These are phyloP conservation scores for Teleogryllus oceanicus DNA, from an alignment of 2,888 invertebrate genomes.

Conservation along the genomic window DNA sequence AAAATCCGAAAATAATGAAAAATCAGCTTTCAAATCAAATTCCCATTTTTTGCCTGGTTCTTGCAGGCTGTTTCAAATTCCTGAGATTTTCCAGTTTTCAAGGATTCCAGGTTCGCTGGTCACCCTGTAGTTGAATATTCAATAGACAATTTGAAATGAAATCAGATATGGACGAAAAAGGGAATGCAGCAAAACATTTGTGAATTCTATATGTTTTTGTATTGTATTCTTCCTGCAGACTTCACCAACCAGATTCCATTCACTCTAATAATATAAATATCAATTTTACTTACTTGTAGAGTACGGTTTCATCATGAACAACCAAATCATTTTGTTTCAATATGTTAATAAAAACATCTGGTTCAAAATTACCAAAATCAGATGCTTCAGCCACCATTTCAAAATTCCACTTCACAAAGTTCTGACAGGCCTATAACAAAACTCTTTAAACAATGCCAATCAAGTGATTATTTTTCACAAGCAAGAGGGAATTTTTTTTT, in stretches of 20 bases:
- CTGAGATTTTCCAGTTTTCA: too few species aligned
- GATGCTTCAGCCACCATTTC: slow-evolving; percentile 73
- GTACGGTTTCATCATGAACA: slow-evolving; percentile 80
- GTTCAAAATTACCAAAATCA: slow-evolving; percentile 79
- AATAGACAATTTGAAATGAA: too few species aligned
- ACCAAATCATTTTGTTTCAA: slow-evolving; percentile 84
- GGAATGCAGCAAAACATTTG: slow-evolving; percentile 24
- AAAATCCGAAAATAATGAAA: too few species aligned
- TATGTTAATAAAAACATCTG: slow-evolving; percentile 70
- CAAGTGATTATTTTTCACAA: not conserved
- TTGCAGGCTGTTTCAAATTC: too few species aligned
- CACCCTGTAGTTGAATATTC: too few species aligned
- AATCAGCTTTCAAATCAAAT: too few species aligned
- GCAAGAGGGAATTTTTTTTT: slow-evolving; percentile 8
- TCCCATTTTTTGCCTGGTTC: too few species aligned
- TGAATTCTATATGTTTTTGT: slow-evolving; percentile 3
- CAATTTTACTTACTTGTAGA: slow-evolving; percentile 59
- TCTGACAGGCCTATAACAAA: slow-evolving; percentile 61
- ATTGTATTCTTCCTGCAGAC: not conserved
- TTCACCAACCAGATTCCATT: too few species aligned
- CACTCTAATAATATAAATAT: slow-evolving; percentile 20
- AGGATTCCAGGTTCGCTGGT: too few species aligned
- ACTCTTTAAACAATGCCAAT: not conserved
- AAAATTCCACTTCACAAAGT: slow-evolving; percentile 88
- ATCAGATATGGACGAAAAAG: too few species aligned